Evolutionary conservation across 1,140 invertebrate species (phyloP), one percentile per base, ranked within the genome.

Genomic region (Drosophila setifemur): DNA sequence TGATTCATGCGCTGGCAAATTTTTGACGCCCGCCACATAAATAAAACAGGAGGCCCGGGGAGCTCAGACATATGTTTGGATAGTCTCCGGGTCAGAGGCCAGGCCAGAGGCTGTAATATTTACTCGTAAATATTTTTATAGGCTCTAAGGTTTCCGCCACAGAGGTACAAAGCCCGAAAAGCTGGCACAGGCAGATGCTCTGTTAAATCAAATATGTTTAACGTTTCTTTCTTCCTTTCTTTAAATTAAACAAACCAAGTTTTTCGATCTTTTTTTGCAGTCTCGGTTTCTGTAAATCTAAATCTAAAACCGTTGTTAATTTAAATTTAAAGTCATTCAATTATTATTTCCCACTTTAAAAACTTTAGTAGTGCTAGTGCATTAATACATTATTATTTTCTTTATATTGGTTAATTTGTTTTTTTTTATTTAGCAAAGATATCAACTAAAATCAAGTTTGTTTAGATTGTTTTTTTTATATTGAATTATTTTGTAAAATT

Each of bases 91-190:
- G 53, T 64, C 40, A 42, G 58, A 66, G 54, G 66, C 66, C 33
- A 14, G 54, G 29, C 44, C 45, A 45, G 45, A 58, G 71, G 49
- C 43, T 68, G 75, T 86, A 73, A 76, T 83, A 73, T 71, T 76
- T 68, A 79, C 68, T 88, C 85, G 85, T 88, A 88, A 88, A 88
- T 88, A 88, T 88, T 88, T 88, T 88, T 88, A 85, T 88, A 85
- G 82, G 67, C 33, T 64, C 57, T 64, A 49, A 19, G 58, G 42
- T 11, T 64, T 49, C 58, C 54, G 54, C 54, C 29, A 4, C 21
- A n/a, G 53, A 43, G 11, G 57, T 58, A 61, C 52, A 61, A 58
- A 61, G 57, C 53, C 52, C 57, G 26, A 61, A 57, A 12, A 61
- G 35, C 37, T 9, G 52, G 58, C 25, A 61, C 16, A 23, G 25